Base-by-base conservation (phyloP, 2,888 invertebrate genomes). In the Amiota mariae region DNA sequence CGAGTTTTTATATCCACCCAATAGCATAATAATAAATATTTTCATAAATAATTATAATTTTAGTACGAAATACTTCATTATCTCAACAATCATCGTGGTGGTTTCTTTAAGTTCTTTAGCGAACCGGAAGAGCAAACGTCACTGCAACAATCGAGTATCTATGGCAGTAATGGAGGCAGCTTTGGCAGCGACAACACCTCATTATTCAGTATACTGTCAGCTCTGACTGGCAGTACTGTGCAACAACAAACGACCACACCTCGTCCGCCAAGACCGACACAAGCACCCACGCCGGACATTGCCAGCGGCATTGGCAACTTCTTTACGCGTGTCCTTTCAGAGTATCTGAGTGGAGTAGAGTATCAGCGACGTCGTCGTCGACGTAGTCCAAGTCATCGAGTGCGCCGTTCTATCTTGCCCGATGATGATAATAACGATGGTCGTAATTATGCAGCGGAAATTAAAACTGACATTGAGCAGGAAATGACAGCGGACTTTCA, bases 1-100 rank as follows among this genome's bases (percentile, higher is more conserved):
- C 46, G 51, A 46, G 36, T 36, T 36, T 36, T 36, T 36, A 6
- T 36, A 36, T 2, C 8, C 36, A 36, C 11, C 61, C 11, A 20
- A 59, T 24, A 24, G 13, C 56, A n/a, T 48, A 64, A 64, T 67
- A 63, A 20, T 47, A 24, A 67, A 72, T 64, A 36, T 63, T 56
- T 72, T 70, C 4, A 12, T 63, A 12, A 59, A 46, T 20, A n/a
- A 15, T 36, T 13, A 10, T 63, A 15, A 51, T 48, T n/a, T 74
- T 92, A 94, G 48, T 93, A 94, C 78, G 92, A 93, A 79, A 91
- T 96, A 11, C 92, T 96, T 54, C 91, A 94, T 87, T 96, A 96
- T 87, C 90, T 96, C 70, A 96, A 96, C 90, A 96, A 95, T 88
- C 93, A 96, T 86, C 95, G 95, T 73, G 96, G 96, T 57, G 96